Conservation (phyloP, 2,113 vertebrate genomes). For the Hyperopisus bebe region DNA sequence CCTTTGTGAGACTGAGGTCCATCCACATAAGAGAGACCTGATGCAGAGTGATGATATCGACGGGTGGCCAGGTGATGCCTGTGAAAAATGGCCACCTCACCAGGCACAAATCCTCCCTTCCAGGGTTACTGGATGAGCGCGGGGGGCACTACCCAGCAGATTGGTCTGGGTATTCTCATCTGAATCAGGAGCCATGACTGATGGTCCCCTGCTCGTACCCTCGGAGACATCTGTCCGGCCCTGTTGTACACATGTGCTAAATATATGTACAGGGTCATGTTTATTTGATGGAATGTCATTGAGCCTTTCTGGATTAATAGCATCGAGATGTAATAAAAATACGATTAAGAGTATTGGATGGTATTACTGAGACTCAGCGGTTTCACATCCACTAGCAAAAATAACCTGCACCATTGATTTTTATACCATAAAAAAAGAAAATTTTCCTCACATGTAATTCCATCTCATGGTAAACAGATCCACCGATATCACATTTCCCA, state of each 20-base stretch:
- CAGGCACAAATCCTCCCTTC: background rate
- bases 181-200: background rate
- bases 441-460: background rate
- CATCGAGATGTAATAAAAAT: constrained; percentile 14
- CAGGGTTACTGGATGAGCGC: background rate
- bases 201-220: background rate
- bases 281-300: background rate
- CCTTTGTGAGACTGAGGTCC: background rate
- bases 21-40: background rate
- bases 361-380: background rate
- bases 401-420: background rate
- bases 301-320: constrained; percentile 27
- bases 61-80: background rate
- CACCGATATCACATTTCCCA: background rate
- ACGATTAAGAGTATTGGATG: constrained; percentile 12
- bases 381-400: background rate
- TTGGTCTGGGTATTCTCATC: background rate
- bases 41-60: background rate
- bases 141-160: background rate
- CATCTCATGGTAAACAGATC: background rate
- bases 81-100: background rate
- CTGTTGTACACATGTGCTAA: background rate
- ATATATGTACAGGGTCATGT: background rate
- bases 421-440: background rate
- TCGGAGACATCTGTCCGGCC: background rate